Base-by-base conservation (phyloP, 2,888 invertebrate species). In the Microctonus aethiopoides region DNA sequence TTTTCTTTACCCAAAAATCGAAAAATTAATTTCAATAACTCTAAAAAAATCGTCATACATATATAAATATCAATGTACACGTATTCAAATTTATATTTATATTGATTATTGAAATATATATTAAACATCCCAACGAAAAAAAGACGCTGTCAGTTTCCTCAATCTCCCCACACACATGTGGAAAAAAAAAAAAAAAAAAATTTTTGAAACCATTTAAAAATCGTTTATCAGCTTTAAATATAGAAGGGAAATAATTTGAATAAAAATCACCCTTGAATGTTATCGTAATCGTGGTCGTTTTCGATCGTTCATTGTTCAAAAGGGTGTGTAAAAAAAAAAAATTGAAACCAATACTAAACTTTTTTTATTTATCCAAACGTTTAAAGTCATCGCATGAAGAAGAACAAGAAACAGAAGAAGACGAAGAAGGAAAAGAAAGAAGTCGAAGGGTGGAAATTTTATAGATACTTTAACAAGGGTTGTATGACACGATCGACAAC, bases 291-390 rank as follows among this genome's bases (percentile, higher is more conserved):
- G 2, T 46, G 36, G 7, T 36, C 36, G 13, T 16, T 20, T n/a
- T n/a, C n/a, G n/a, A n/a, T n/a, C 0, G 16, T 7, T 16, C 16
- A 46, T 46, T 46, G 46, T 46, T 7, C 6, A 16, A 46, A 46
- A 46, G 16, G 16, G 16, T 46, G 16, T 16, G 16, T 1, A 16
- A n/a, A 20, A 34, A n/a, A 34, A n/a, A 36, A n/a, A 20, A 34
- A 62, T 26, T 60, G 26, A 34, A 65, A 46, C 46, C 11, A 61
- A 32, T 51, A 64, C 66, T 36, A 64, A 60, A 61, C 34, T 64
- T 63, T 71, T 63, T 56, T 9, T 46, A 32, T 29, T 7, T 29
- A 7, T 29, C 7, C 7, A 5, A 5, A 3, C 29, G 29, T 29
- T 29, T 5, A 3, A 5, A 5, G 29, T 5, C 16, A 16, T 16